These are phyloP conservation scores for Conus ventricosus DNA, from an alignment of 1,140 invertebrate genomes.

Conservation along the genomic window DNA sequence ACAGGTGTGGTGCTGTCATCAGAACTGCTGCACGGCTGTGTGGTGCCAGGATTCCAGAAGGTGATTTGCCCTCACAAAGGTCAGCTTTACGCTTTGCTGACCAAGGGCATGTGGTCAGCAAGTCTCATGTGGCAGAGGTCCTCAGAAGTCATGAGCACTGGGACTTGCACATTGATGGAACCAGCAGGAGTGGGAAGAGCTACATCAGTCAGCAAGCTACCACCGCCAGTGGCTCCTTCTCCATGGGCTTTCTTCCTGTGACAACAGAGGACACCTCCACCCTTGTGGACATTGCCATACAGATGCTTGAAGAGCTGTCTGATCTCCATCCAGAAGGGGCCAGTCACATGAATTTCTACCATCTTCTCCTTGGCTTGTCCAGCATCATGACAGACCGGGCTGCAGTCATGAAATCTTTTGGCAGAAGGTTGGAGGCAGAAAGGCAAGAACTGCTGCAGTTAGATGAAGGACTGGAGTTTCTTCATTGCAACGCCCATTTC, in stretches of 20 bases:
- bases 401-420: slow-evolving; percentile 2
- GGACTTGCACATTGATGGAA: background rate
- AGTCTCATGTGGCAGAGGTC: background rate
- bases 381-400: background rate
- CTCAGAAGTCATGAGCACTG: background rate
- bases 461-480: slow-evolving; percentile 5
- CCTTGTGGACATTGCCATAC: background rate
- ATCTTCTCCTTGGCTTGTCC: background rate
- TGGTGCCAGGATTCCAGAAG: background rate
- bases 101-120: background rate
- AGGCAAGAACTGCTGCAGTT: background rate
- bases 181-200: background rate
- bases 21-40: background rate
- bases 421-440: background rate
- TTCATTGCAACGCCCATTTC: slow-evolving; percentile 27
- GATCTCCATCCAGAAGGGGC: background rate
- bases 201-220: background rate
- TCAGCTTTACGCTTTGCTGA: background rate
- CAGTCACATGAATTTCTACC: background rate
- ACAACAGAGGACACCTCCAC: background rate
- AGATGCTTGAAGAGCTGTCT: background rate
- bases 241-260: background rate
- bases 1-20: background rate
- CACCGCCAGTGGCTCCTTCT: background rate
- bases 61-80: background rate